phyloP scores from a whole-genome alignment of 2,113 vertebrate species.

The Pseudorectes ferrugineus region DNA sequence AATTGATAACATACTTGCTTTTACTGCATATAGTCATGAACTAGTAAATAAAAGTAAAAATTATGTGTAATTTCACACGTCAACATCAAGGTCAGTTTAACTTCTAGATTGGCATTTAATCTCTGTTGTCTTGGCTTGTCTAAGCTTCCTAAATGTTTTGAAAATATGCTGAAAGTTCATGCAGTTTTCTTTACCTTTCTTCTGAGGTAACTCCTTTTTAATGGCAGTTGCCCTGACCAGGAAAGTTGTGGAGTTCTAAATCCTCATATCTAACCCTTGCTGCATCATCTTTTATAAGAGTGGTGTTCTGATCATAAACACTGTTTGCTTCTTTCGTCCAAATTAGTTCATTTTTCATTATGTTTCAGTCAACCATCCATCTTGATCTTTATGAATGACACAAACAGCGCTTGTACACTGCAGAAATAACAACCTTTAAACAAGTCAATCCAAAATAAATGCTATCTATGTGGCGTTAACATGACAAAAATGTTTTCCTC shows the following conservation, averaged over 20 bases:
- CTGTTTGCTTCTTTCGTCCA: neutral
- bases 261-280: neutral
- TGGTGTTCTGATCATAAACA: neutral
- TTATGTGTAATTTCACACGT: neutral
- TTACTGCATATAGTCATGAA: neutral
- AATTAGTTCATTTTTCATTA: neutral
- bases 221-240: neutral
- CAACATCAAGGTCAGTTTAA: neutral
- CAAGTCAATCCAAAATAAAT: neutral
- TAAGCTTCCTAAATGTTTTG: neutral
- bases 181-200: neutral
- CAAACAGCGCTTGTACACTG: neutral
- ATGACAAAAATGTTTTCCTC: neutral
- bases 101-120: neutral
- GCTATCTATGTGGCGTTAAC: accelerated
- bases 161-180: neutral
- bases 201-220: neutral
- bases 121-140: neutral
- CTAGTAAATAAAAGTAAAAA: neutral
- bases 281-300: neutral
- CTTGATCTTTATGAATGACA: neutral
- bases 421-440: neutral
- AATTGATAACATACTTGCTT: neutral
- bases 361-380: neutral
- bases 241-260: neutral